Evolutionary conservation across 2,888 invertebrate species (phyloP), one percentile per base, ranked within the genome.

Genomic region (Thecocarcelia acutangulata): DNA sequence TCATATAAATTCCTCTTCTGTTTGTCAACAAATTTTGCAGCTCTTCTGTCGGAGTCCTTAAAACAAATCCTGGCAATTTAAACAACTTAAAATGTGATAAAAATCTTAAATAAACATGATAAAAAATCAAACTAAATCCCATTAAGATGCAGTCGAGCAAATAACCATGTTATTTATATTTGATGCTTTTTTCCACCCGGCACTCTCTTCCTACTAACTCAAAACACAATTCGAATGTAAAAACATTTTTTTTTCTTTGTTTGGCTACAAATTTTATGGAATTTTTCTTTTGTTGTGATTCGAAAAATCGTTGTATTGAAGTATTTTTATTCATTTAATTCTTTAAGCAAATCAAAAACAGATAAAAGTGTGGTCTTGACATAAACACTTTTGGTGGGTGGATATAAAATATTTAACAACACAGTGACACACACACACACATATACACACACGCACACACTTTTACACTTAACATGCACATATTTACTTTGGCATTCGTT

Each of bases 331-430:
- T 68, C 81, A 70, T 75, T 73, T 78, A 82, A 78, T 83, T 83
- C 88, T 88, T 89, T 89, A 86, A 87, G 87, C 89, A 90, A 90
- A 90, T 90, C 90, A 90, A 88, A 90, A 90, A 90, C 90, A 90
- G 90, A 89, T 89, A 86, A 69, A 88, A 86, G 88, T 73, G 87
- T 90, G 90, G 87, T 88, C 89, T 89, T 88, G 90, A 90, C 90
- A 89, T 75, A 70, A 82, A 82, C 78, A 78, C 78, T 72, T 76
- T 80, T 73, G 68, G 76, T 81, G 81, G 81, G 81, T 63, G 81
- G 72, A 58, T 76, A 61, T 59, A 63, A 54, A 48, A 63, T 46
- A 37, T 8, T 17, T 61, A 54, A 12, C n/a, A 17, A 24, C 8
- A 42, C 40, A 40, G 15, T 24, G 37, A 50, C 33, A 63, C 21